Conservation (phyloP, 2,888 invertebrate species). For the Sclerodermus sp. region DNA sequence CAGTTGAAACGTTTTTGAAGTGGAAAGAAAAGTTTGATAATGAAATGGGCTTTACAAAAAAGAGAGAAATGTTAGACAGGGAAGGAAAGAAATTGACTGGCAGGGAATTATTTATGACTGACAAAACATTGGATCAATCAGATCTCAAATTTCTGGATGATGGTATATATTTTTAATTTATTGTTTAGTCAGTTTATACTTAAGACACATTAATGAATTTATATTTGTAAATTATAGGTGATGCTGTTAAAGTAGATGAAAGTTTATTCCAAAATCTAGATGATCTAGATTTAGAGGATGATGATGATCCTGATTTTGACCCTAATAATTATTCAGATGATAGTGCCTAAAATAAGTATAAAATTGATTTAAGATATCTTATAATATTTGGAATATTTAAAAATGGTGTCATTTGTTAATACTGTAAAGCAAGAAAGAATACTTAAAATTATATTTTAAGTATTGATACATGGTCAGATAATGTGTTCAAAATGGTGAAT, state of each 20-base stretch:
- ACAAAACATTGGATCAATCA: conserved; percentile 91
- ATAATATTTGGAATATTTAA: conserved; percentile 7
- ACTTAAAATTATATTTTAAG: conserved; percentile 2
- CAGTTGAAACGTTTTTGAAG: conserved; percentile 90
- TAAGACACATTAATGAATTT: neutral
- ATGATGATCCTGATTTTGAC: conserved; percentile 66
- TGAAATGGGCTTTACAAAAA: conserved; percentile 78
- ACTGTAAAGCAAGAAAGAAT: conserved; percentile 3
- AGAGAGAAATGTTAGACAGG: conserved; percentile 70
- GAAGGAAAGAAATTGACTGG: conserved; percentile 87
- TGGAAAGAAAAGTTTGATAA: conserved; percentile 95
- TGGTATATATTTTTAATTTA: conserved; percentile 59
- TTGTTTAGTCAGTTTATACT: neutral
- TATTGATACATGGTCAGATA: neutral
- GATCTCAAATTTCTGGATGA: conserved; percentile 95
- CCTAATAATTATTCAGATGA: conserved; percentile 49
- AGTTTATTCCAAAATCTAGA: conserved; percentile 89
- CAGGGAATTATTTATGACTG: conserved; percentile 88
- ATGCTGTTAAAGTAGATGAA: conserved; percentile 89
- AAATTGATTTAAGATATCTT: neutral
- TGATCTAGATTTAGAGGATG: conserved; percentile 72
- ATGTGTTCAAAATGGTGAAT: conserved; percentile 8
- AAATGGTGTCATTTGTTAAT: conserved; percentile 7
- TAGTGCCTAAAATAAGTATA: conserved; percentile 39
- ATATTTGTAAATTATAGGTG: conserved; percentile 60